Conservation (phyloP, 2,113 vertebrate species). For the Leuciscus idus region DNA sequence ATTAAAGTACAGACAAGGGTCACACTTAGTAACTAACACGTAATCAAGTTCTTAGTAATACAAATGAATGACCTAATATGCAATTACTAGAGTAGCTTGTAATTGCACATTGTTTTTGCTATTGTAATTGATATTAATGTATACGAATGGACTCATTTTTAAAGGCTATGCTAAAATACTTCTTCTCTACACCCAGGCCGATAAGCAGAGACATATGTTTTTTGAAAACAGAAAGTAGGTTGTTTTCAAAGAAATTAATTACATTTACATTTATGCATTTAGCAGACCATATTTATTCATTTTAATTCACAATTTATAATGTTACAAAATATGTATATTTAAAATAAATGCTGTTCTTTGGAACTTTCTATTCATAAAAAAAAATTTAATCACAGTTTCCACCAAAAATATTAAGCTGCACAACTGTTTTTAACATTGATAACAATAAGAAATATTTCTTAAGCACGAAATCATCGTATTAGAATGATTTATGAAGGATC, state of each 20-base stretch:
- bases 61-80: not conserved
- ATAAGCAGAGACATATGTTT: not conserved
- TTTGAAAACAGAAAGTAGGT: too few species aligned
- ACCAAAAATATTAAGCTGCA: too few species aligned
- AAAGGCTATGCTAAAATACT: not conserved
- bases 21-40: not conserved
- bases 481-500: not conserved
- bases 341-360: not conserved
- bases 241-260: not conserved
- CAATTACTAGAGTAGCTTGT: slow-evolving; percentile 9
- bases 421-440: not conserved
- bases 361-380: not conserved
- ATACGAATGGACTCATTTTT: not conserved
- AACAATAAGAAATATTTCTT: not conserved
- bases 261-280: not conserved
- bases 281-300: not conserved
- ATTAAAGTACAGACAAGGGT: not conserved
- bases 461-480: not conserved
- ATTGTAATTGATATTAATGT: not conserved
- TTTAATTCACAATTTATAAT: too few species aligned
- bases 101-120: slow-evolving; percentile 1
- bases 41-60: not conserved
- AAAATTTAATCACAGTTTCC: too few species aligned
- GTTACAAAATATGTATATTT: not conserved
- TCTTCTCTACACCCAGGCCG: not conserved